A percentile compares a stretch with the other conserved stretches of the same genome.
Evolutionary conservation across 2,113 vertebrate genomes (phyloP).

Genomic region (Leucosticte australis): DNA sequence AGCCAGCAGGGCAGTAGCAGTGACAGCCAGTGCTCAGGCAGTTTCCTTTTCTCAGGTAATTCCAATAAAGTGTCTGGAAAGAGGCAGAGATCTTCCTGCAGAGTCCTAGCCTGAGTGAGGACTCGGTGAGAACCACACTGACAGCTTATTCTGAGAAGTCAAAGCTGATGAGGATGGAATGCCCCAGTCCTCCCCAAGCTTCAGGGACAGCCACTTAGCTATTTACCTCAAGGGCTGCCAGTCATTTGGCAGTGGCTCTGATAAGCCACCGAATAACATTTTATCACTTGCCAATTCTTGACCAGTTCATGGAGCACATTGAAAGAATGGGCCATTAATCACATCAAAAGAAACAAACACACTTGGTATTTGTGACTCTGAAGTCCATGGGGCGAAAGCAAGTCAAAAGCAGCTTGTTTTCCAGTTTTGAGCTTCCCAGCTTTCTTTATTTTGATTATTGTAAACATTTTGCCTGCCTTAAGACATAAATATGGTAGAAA

Average conservation of each 20-base stretch:
- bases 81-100: neutral
- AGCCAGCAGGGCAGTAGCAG: neutral
- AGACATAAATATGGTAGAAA: neutral
- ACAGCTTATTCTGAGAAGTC: neutral
- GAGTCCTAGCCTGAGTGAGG: rapidly evolving
- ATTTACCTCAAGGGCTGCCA: neutral
- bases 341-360: neutral
- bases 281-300: neutral
- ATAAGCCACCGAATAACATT: neutral
- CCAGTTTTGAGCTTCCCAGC: neutral
- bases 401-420: neutral
- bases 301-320: neutral
- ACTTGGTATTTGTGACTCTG: neutral
- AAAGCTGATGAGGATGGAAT: neutral
- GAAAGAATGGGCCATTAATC: neutral
- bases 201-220: neutral
- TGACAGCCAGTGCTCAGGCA: neutral
- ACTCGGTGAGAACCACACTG: rapidly evolving
- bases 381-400: neutral
- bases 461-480: neutral
- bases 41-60: neutral
- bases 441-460: neutral
- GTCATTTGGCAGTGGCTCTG: neutral
- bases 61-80: neutral
- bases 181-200: neutral